phyloP scores from a whole-genome alignment of 2,888 invertebrate genomes.

The Chymomyza caudatula region DNA sequence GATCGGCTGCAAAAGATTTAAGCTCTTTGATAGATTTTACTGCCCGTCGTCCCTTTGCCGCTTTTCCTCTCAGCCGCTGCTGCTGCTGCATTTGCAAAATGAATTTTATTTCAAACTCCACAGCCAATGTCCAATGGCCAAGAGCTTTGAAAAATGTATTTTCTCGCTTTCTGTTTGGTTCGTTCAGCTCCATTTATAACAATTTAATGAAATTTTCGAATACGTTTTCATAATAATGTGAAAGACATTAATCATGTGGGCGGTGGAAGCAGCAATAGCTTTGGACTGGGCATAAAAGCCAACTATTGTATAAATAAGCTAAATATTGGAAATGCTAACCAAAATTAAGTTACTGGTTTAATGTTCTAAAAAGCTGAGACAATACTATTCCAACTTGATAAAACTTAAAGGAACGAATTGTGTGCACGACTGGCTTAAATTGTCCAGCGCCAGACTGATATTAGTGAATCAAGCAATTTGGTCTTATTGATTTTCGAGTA shows the following conservation, averaged over 20 bases:
- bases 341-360: constrained; percentile 49
- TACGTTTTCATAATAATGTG: constrained; percentile 62
- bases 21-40: constrained; percentile 63
- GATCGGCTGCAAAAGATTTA: constrained; percentile 65
- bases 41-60: constrained; percentile 9
- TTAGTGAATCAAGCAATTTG: not conserved
- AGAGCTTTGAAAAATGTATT: constrained; percentile 44
- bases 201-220: constrained; percentile 71
- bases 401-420: not conserved
- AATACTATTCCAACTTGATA: not conserved
- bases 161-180: constrained; percentile 15
- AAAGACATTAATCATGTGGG: constrained; percentile 17
- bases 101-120: constrained; percentile 41
- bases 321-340: constrained; percentile 53
- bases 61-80: no score
- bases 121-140: not conserved
- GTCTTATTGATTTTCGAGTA: not conserved
- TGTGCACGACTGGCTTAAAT: constrained; percentile 1
- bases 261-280: not conserved
- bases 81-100: constrained; percentile 66
- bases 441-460: constrained; percentile 1
- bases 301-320: not conserved
- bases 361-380: not conserved
- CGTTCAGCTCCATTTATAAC: constrained; percentile 60
- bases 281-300: not conserved